Conservation (phyloP, 2,113 vertebrate genomes). For the Atrichornis clamosus region DNA sequence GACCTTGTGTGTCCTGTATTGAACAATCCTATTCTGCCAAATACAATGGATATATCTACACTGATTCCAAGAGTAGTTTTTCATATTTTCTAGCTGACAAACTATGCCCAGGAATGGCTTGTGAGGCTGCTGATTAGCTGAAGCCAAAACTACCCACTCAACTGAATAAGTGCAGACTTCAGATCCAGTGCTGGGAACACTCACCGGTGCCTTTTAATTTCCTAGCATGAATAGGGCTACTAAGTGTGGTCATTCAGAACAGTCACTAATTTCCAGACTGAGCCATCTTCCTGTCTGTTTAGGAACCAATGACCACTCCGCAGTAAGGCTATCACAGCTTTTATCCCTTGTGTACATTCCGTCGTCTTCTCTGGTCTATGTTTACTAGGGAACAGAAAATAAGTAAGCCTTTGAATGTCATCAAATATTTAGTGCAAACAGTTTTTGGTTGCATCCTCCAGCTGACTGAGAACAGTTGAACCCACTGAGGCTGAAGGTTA, state of each 20-base stretch:
- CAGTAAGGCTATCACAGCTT: background rate
- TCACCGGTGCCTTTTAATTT: background rate
- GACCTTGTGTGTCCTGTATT: background rate
- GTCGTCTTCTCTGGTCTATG: background rate
- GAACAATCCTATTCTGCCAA: background rate
- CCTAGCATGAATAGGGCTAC: background rate
- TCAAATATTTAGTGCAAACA: background rate
- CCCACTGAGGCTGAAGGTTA: background rate
- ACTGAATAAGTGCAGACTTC: background rate
- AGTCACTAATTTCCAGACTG: background rate
- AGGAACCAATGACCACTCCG: background rate
- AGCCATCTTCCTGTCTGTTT: background rate
- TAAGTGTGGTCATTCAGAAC: background rate
- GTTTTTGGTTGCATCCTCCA: background rate
- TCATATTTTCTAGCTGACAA: background rate
- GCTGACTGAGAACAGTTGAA: background rate
- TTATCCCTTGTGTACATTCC: accelerated
- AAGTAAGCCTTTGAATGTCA: background rate
- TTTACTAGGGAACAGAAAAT: background rate
- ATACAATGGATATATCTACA: background rate
- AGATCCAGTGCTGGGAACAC: background rate
- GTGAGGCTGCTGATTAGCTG: background rate
- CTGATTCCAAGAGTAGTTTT: background rate
- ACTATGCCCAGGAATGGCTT: background rate
- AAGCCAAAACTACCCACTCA: background rate